phyloP scores from a whole-genome alignment of 1,140 invertebrate species.

The Pseudomyrmex dendroicus region DNA sequence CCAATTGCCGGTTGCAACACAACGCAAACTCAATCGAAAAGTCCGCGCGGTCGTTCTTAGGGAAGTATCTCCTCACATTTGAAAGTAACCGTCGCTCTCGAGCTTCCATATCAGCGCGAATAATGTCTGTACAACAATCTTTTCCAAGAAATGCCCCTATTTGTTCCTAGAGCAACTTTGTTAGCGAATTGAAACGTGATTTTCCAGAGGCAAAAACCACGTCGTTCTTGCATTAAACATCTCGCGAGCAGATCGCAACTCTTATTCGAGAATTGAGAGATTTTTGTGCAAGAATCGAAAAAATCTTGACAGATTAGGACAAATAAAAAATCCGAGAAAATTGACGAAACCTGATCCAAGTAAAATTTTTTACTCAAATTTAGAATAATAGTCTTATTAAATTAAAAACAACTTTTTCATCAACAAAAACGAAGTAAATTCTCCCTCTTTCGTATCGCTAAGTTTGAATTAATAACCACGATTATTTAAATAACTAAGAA shows the following conservation, averaged over 20 bases:
- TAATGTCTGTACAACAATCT: conserved; percentile 3
- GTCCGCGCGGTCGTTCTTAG: not conserved
- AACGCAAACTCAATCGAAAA: conserved; percentile 39
- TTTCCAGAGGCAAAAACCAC: not conserved
- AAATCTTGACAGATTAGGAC: no score
- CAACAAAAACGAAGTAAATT: no score
- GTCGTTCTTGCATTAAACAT: conserved; percentile 1
- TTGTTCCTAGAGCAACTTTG: conserved; percentile 24
- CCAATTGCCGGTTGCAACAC: conserved; percentile 42
- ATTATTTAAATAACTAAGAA: not conserved
- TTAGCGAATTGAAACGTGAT: not conserved
- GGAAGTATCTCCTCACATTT: conserved; percentile 38
- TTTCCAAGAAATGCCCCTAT: conserved; percentile 13
- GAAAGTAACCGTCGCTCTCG: conserved; percentile 9
- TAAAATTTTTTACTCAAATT: no score
- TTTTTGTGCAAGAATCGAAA: no score
- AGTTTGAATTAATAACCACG: no score
- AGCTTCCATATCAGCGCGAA: conserved; percentile 49
- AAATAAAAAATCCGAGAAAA: no score
- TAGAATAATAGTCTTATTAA: no score
- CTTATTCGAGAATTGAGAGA: no score
- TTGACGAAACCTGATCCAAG: no score
- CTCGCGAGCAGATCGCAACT: no score
- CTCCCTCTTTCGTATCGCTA: no score
- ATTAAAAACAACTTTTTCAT: no score